These are phyloP conservation scores for Pseudococcus longispinus DNA, from an alignment of 2,888 invertebrate species.

Conservation along the genomic window DNA sequence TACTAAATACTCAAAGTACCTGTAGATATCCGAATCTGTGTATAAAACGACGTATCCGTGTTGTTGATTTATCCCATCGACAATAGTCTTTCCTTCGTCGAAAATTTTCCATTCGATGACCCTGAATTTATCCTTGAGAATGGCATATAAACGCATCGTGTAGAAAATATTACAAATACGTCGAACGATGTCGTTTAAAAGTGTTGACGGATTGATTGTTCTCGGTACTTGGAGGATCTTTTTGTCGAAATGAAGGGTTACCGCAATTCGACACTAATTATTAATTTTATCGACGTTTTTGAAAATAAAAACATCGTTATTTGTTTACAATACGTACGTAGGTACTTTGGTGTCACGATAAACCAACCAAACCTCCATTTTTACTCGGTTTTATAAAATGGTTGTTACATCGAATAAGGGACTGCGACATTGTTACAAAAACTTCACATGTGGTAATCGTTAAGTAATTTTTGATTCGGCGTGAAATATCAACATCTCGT, in stretches of 20 bases:
- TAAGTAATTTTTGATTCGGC: not conserved
- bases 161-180: slow-evolving; percentile 24
- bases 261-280: not conserved
- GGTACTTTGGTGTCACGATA: not conserved
- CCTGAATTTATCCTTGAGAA: slow-evolving; percentile 22
- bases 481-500: not conserved
- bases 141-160: not conserved
- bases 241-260: not conserved
- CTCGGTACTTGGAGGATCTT: not conserved
- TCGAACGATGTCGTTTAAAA: not conserved
- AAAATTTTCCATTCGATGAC: slow-evolving; percentile 9
- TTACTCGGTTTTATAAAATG: not conserved
- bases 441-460: not conserved
- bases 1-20: not conserved
- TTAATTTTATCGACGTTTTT: not conserved
- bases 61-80: not conserved
- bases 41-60: not conserved
- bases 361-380: not conserved
- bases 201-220: not conserved
- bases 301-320: not conserved
- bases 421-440: not conserved
- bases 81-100: not conserved
- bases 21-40: not conserved
- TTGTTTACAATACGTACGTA: not conserved
- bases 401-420: not conserved